A percentile compares a stretch with the other conserved stretches of the same genome.
These are phyloP conservation scores for Parelbella ahira DNA, from an alignment of 2,888 invertebrate genomes.

Conservation along the genomic window DNA sequence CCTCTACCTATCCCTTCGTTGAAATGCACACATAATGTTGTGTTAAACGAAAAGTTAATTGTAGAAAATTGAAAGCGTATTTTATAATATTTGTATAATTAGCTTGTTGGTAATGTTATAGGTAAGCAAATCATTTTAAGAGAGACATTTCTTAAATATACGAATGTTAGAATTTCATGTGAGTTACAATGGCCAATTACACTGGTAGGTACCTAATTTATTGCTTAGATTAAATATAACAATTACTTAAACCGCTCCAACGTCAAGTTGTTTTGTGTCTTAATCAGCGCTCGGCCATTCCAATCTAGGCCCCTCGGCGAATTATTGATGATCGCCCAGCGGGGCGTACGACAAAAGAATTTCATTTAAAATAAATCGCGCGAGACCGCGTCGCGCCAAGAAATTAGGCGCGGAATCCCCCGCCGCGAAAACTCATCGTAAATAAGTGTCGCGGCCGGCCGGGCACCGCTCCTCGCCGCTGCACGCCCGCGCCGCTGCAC, in stretches of 20 bases:
- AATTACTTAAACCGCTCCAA: conserved; percentile 26
- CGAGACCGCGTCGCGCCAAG: conserved; percentile 73
- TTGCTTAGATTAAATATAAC: conserved; percentile 16
- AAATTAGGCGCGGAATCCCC: conserved; percentile 76
- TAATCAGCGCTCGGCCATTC: conserved; percentile 59
- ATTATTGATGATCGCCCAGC: conserved; percentile 73
- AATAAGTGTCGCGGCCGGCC: conserved; percentile 67
- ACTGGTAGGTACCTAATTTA: too few species aligned
- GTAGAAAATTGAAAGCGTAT: too few species aligned
- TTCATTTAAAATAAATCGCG: conserved; percentile 75
- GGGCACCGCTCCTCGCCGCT: conserved; percentile 31
- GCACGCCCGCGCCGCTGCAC: conserved; percentile 32
- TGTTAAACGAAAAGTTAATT: too few species aligned
- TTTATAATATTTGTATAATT: too few species aligned
- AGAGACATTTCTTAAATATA: too few species aligned
- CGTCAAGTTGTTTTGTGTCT: conserved; percentile 53
- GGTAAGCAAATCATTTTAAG: too few species aligned
- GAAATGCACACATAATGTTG: too few species aligned
- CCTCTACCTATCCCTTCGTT: too few species aligned
- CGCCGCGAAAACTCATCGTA: conserved; percentile 76
- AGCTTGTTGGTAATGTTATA: too few species aligned
- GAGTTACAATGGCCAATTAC: too few species aligned
- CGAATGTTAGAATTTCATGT: too few species aligned
- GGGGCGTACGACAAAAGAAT: conserved; percentile 71
- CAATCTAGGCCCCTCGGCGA: conserved; percentile 63